These are phyloP conservation scores for Corythornis vintsioides DNA, from an alignment of 2,113 vertebrate genomes.

Conservation along the genomic window DNA sequence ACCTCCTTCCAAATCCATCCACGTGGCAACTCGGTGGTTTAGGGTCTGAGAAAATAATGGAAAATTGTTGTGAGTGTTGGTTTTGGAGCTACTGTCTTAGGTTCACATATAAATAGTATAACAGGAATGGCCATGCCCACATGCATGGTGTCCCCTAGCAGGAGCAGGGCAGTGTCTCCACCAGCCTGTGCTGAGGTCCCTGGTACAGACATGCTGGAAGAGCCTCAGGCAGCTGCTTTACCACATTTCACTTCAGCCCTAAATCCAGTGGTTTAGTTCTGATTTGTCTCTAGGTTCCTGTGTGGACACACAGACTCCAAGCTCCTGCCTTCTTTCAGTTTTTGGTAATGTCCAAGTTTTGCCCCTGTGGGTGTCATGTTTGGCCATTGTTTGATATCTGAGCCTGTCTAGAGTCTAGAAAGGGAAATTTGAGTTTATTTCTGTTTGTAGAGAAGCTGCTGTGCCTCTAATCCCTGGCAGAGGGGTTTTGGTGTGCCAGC, in stretches of 20 bases:
- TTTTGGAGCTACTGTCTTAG: neutral
- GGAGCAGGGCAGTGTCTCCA: neutral
- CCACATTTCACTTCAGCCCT: neutral
- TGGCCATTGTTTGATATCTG: neutral
- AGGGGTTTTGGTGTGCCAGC: neutral
- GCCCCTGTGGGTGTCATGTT: neutral
- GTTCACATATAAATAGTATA: fast-evolving
- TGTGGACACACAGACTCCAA: neutral
- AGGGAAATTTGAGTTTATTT: neutral
- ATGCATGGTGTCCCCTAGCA: fast-evolving
- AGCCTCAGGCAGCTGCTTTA: neutral
- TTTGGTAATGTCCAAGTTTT: neutral
- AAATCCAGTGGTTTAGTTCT: neutral
- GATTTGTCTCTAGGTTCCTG: neutral
- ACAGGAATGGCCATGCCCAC: fast-evolving
- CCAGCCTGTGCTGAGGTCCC: neutral
- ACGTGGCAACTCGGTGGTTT: neutral
- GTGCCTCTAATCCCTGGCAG: neutral
- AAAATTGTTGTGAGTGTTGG: neutral
- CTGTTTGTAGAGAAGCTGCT: neutral
- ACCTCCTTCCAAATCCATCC: neutral
- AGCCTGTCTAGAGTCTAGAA: neutral
- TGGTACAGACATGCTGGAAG: neutral
- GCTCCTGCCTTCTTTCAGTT: neutral
- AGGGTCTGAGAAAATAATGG: neutral